These are phyloP conservation scores for Characodon lateralis DNA, from an alignment of 2,797 vertebrate species.

Conservation along the genomic window DNA sequence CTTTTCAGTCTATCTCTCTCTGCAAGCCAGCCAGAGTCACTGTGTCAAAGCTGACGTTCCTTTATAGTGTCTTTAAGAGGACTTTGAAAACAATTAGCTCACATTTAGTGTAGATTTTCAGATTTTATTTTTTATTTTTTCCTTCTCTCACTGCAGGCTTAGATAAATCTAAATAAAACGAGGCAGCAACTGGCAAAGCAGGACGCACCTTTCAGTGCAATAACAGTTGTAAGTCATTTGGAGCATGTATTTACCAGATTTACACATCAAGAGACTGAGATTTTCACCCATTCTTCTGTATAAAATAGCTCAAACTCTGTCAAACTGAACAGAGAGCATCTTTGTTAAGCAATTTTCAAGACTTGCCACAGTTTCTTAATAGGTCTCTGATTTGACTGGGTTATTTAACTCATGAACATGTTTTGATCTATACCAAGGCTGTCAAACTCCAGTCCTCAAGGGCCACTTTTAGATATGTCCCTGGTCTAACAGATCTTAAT, in stretches of 20 bases:
- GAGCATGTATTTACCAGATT: background rate
- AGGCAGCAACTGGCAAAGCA: background rate
- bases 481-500: background rate
- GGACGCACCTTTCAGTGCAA: background rate
- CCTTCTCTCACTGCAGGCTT: background rate
- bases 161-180: background rate
- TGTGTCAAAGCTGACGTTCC: slow-evolving; percentile 47
- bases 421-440: no score
- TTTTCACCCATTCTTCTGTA: background rate
- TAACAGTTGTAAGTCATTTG: background rate
- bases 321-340: background rate
- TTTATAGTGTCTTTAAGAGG: slow-evolving; percentile 1
- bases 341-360: background rate
- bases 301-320: background rate
- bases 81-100: background rate
- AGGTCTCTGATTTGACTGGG: background rate
- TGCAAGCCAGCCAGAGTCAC: slow-evolving; percentile 7
- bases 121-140: background rate
- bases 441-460: no score
- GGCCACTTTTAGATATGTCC: no score
- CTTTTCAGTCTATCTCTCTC: slow-evolving; percentile 63
- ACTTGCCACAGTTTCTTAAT: background rate
- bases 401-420: background rate
- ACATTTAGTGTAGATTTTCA: background rate
- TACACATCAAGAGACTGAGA: background rate